Conservation (phyloP, 2,797 vertebrate species). For the Lates japonicus region DNA sequence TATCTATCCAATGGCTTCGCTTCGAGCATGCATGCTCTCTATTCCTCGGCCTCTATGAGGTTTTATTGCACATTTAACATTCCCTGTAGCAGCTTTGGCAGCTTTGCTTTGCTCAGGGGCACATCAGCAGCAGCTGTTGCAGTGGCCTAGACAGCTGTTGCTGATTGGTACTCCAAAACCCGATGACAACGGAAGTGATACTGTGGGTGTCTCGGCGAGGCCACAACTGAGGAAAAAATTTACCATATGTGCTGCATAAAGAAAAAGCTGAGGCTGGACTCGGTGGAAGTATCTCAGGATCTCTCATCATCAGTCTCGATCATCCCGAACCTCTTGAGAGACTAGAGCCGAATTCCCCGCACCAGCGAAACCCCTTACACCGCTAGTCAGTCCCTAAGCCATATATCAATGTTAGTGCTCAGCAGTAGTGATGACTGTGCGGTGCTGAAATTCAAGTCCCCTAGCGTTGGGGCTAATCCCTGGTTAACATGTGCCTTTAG, state of each 20-base stretch:
- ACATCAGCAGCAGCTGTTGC: conserved; percentile 36
- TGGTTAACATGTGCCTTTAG: conserved; percentile 79
- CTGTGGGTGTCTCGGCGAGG: not conserved
- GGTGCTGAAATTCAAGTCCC: conserved; percentile 80
- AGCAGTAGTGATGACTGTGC: conserved; percentile 71
- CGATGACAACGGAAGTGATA: conserved; percentile 24
- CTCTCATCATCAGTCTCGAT: conserved; percentile 67
- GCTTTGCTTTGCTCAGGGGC: conserved; percentile 45
- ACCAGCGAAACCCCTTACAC: conserved; percentile 49
- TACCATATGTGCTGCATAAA: conserved; percentile 8
- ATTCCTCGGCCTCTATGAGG: conserved; percentile 13
- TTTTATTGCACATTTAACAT: conserved; percentile 18
- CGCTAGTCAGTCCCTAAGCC: conserved; percentile 57
- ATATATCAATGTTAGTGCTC: conserved; percentile 73
- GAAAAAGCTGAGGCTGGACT: not conserved
- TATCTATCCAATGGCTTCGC: conserved; percentile 17
- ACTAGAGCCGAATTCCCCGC: conserved; percentile 25
- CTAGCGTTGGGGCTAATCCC: conserved; percentile 73
- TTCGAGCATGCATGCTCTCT: conserved; percentile 3
- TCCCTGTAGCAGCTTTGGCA: conserved; percentile 5
- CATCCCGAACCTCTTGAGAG: conserved; percentile 39
- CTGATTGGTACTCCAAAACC: conserved; percentile 41
- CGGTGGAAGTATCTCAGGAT: conserved; percentile 11
- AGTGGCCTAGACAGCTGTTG: conserved; percentile 17
- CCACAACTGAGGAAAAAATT: conserved; percentile 25